phyloP scores from a whole-genome alignment of 2,113 vertebrate genomes.

The Brachyhypopomus gauderio region DNA sequence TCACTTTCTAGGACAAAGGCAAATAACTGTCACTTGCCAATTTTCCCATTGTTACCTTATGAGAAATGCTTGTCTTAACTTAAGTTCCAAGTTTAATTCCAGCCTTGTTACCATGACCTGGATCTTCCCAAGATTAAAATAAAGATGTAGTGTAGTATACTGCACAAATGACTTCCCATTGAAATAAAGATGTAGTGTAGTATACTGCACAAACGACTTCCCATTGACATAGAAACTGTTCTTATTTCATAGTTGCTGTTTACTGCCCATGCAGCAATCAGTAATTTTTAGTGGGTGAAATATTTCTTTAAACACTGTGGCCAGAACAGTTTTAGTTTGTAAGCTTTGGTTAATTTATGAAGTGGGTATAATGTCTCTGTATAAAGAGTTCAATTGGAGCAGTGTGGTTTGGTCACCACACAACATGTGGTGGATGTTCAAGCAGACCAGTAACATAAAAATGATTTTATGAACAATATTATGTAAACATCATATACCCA shows the following conservation, averaged over 20 bases:
- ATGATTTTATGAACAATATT: too few relatives aligned
- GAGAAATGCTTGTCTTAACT: not conserved
- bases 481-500: too few relatives aligned
- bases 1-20: not conserved
- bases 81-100: not conserved
- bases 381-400: not conserved
- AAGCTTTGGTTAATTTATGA: not conserved
- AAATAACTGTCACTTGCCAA: not conserved
- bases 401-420: too few relatives aligned
- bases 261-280: not conserved
- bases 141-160: not conserved
- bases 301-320: not conserved
- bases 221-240: not conserved
- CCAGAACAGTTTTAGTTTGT: too few relatives aligned
- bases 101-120: not conserved
- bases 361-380: not conserved
- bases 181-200: not conserved
- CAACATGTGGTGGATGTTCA: too few relatives aligned
- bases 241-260: not conserved
- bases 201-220: not conserved
- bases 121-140: not conserved
- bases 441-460: too few relatives aligned
- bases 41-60: not conserved
- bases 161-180: not conserved
- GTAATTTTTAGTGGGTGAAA: not conserved